Percentiles rank a stretch among this genome's conserved stretches.
phyloP scores from a whole-genome alignment of 1,140 invertebrate species.

The Odontomachus brunneus region DNA sequence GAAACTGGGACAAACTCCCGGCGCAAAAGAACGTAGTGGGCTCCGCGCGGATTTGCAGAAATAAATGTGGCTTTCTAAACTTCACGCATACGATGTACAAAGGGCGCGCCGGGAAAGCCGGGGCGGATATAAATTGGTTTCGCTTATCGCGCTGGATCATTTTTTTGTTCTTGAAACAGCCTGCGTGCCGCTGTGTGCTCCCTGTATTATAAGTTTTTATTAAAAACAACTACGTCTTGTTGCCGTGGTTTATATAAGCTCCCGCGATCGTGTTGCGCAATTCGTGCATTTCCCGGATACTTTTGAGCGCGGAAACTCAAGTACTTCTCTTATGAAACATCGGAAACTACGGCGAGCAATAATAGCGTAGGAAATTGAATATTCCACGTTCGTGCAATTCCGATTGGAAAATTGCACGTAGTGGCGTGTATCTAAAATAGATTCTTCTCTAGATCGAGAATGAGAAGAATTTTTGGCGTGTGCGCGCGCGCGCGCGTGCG shows the following conservation, averaged over 20 bases:
- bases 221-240: not conserved
- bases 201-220: not conserved
- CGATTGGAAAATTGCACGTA: not conserved
- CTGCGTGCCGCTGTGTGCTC: not conserved
- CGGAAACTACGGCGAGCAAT: not conserved
- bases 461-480: not conserved
- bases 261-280: not conserved
- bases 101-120: constrained; percentile 5
- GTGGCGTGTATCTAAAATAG: not conserved
- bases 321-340: not conserved
- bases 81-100: constrained; percentile 30
- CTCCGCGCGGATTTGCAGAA: constrained; percentile 49
- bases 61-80: constrained; percentile 58
- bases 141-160: constrained; percentile 1
- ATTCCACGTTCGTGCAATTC: not conserved
- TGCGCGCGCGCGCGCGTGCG: no score
- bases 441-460: not conserved
- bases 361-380: constrained; percentile 19
- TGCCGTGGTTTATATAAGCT: no score
- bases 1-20: constrained; percentile 56
- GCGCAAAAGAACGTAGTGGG: constrained; percentile 32
- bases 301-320: not conserved
- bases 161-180: not conserved
- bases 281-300: not conserved
- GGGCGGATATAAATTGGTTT: constrained; percentile 31